Percentiles rank a stretch among this genome's conserved stretches.
phyloP scores from a whole-genome alignment of 2,888 invertebrate genomes.

The Hirtodrosophila cameraria region DNA sequence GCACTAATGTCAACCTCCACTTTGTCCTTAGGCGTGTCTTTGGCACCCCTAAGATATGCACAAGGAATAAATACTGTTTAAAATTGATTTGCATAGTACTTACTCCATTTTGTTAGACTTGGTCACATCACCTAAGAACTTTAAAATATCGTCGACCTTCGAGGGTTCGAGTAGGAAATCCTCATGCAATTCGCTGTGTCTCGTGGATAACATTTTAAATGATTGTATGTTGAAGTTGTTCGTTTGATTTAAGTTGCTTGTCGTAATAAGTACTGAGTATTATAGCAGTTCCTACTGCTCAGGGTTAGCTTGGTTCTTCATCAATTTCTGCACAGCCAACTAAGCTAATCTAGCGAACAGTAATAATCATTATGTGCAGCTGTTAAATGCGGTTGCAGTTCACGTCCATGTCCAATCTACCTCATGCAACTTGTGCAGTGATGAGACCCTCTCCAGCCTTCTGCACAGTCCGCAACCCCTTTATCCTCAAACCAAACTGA shows the following conservation, averaged over 20 bases:
- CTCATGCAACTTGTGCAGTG: slow-evolving; percentile 5
- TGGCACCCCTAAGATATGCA: background rate
- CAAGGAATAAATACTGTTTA: too few species aligned
- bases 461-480: background rate
- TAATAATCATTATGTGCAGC: slow-evolving; percentile 72
- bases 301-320: background rate
- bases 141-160: slow-evolving; percentile 34
- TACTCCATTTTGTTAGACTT: slow-evolving; percentile 42
- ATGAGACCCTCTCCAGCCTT: too few species aligned
- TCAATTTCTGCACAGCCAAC: slow-evolving; percentile 47
- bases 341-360: slow-evolving; percentile 49
- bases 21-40: slow-evolving; percentile 21
- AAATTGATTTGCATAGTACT: background rate
- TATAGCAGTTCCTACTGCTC: slow-evolving; percentile 4
- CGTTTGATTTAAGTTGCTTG: slow-evolving; percentile 10
- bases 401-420: slow-evolving; percentile 13
- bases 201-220: slow-evolving; percentile 14
- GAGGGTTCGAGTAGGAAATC: slow-evolving; percentile 33
- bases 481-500: background rate
- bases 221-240: background rate
- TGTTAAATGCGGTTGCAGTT: slow-evolving; percentile 53
- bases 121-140: slow-evolving; percentile 30
- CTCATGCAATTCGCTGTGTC: slow-evolving; percentile 32
- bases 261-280: background rate
- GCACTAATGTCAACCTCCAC: slow-evolving; percentile 12